Base-by-base conservation (phyloP, 2,888 invertebrate genomes). In the Herminia tarsipennalis region DNA sequence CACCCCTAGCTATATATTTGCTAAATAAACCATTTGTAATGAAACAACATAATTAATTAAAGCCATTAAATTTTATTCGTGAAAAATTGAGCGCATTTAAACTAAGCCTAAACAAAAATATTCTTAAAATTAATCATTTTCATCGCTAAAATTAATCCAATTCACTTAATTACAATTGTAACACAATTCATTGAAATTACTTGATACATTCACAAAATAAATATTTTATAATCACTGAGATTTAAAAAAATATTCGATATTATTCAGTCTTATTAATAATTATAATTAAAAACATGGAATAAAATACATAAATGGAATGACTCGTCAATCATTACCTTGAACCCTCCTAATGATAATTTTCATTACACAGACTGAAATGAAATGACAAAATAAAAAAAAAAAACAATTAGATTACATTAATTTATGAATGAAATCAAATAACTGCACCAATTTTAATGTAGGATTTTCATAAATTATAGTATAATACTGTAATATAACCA, bases 61-160 rank as follows among this genome's bases (percentile, higher is more conserved):
- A 87, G 88, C 86, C 73, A 83, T 74, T 85, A 65, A 72, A 73
- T 77, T 66, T 89, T 87, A 87, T 85, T 88, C 73, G 88, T 86
- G 89, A 87, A 87, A 75, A 86, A 88, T 88, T 89, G 88, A 88
- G 88, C 88, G 86, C 81, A 70, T 83, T 81, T 74, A 79, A 86
- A 79, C 73, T 86, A 86, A 82, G 65, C 61, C 83, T 88, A 86
- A 74, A 70, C 71, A 63, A 73, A 76, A 53, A 68, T 69, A 64
- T 59, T 60, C 66, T 71, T 60, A 71, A 64, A 66, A 72, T 71
- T 73, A 76, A 73, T n/a, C 57, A 63, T 68, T n/a, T 14, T 18
- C 42, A 51, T 61, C 54, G 51, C 56, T 66, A 66, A 57, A 65
- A 63, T 66, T 68, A 70, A 70, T 67, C 55, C 42, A 64, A 48